A percentile compares a stretch with the other conserved stretches of the same genome.
phyloP scores from a whole-genome alignment of 1,140 invertebrate genomes.

The Pogonus chalceus region DNA sequence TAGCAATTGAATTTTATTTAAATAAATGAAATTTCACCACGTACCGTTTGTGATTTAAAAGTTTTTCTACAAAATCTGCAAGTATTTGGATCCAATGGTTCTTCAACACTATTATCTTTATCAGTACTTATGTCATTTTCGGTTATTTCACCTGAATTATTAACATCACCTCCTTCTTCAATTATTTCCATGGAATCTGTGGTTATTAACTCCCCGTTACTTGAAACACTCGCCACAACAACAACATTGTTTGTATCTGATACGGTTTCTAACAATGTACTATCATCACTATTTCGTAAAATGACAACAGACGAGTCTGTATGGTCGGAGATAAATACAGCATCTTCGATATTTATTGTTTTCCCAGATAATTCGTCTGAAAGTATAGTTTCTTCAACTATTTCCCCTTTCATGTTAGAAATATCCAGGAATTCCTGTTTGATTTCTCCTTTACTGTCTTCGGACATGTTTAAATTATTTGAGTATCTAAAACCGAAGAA shows the following conservation, averaged over 20 bases:
- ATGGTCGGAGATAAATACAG: too few species aligned
- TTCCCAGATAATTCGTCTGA: too few species aligned
- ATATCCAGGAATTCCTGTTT: too few species aligned
- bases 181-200: conserved; percentile 3
- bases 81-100: conserved; percentile 25
- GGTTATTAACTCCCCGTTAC: conserved; percentile 9
- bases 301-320: too few species aligned
- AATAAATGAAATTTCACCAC: background rate
- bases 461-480: too few species aligned
- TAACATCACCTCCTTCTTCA: conserved; percentile 26
- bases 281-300: conserved; percentile 8
- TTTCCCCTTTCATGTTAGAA: too few species aligned
- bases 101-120: conserved; percentile 8
- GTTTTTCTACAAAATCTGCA: conserved; percentile 10
- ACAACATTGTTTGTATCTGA: background rate
- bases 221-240: background rate
- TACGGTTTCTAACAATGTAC: background rate
- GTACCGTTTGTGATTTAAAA: background rate
- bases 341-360: too few species aligned
- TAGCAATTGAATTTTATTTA: conserved; percentile 3
- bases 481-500: too few species aligned
- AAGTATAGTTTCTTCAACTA: too few species aligned
- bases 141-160: conserved; percentile 32
- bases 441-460: too few species aligned
- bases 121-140: conserved; percentile 2